phyloP scores from a whole-genome alignment of 1,140 invertebrate species.

The Drosophila varians region DNA sequence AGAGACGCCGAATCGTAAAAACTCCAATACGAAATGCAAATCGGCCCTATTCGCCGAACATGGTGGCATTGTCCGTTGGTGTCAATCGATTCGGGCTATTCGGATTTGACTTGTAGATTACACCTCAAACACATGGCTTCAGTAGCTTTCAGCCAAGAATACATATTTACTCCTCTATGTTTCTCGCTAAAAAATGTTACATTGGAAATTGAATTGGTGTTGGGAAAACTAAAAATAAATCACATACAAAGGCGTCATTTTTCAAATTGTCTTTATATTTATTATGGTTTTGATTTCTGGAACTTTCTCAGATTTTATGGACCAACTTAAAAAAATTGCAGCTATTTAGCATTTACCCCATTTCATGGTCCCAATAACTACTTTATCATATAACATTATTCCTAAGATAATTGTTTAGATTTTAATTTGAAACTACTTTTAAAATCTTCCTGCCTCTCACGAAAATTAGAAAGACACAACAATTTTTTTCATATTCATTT shows the following conservation, averaged over 20 bases:
- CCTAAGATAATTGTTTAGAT: too few relatives aligned
- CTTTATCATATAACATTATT: too few relatives aligned
- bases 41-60: constrained; percentile 1
- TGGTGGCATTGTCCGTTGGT: constrained; percentile 1
- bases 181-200: neutral
- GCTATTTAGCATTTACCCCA: too few relatives aligned
- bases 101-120: neutral
- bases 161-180: neutral
- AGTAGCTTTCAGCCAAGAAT: neutral
- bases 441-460: too few relatives aligned
- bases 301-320: neutral
- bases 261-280: too few relatives aligned
- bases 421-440: too few relatives aligned
- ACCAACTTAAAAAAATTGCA: too few relatives aligned
- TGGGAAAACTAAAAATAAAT: too few relatives aligned
- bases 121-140: neutral
- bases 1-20: constrained; percentile 7
- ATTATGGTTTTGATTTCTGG: too few relatives aligned
- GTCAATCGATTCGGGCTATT: neutral
- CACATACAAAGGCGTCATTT: too few relatives aligned
- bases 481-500: neutral
- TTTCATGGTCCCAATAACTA: too few relatives aligned
- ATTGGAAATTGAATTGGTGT: too few relatives aligned
- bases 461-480: neutral
- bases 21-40: constrained; percentile 29